Evolutionary conservation across 1,140 invertebrate genomes (phyloP), one percentile per base, ranked within the genome.

Genomic region (Cardiocondyla obscurior): DNA sequence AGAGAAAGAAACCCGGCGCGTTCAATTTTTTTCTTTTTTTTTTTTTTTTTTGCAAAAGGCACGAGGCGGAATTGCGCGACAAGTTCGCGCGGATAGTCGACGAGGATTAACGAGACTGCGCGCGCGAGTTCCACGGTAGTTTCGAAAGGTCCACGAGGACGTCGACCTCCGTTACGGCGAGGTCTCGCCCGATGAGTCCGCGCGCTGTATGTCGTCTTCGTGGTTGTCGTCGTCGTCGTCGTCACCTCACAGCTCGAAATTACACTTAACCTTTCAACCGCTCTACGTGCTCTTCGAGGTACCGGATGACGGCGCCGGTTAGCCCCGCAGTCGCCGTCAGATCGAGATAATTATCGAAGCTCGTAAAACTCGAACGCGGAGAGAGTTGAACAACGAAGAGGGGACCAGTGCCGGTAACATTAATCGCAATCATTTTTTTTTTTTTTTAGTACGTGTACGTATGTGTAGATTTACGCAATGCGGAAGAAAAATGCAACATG

Each of bases 91-190:
- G 58, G 72, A 76, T 30, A 62, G 36, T 62, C 57, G 67, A n/a
- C 65, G 55, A 85, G 83, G 74, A 85, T 85, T 85, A 85, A 85
- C 84, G 83, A 85, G 84, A 65, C 84, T 69, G 53, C 53, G 65
- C 46, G 72, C 62, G 46, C 64, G 30, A 58, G 65, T 58, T 76
- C 57, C 30, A 36, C 46, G 55, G 46, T 53, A 81, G 62, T 85
- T 85, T 76, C 85, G 69, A 82, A 86, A 81, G 67, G 60, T 69
- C 62, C 77, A 28, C 46, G 42, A 76, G 77, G 55, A 84, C 85
- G 55, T 74, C 83, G 85, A 86, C 85, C 83, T 57, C 69, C 33
- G 19, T 79, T 67, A 51, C n/a, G 46, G 58, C 46, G 51, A 55
- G 36, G 67, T 65, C 30, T 39, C 22, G 57, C 70, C 85, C 51